Evolutionary conservation across 2,888 invertebrate genomes (phyloP).

Genomic region (Coenonympha arcania): DNA sequence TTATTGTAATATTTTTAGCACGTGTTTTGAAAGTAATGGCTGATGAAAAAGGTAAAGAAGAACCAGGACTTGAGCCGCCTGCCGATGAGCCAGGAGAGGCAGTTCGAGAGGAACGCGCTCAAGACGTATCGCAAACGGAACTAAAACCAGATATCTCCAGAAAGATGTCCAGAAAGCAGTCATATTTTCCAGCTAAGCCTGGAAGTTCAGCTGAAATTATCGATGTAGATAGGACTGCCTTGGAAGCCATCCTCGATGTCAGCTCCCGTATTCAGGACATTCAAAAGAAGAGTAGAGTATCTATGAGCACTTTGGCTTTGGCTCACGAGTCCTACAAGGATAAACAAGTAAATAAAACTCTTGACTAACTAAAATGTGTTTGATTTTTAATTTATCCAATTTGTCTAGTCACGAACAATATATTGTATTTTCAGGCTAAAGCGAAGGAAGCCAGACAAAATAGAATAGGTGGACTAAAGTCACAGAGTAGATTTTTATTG

Average conservation of each 20-base stretch:
- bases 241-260: constrained; percentile 62
- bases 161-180: constrained; percentile 36
- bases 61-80: constrained; percentile 20
- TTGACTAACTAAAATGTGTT: constrained; percentile 36
- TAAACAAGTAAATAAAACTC: constrained; percentile 63
- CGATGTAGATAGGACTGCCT: constrained; percentile 55
- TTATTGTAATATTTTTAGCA: neutral
- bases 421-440: constrained; percentile 63
- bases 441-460: constrained; percentile 75
- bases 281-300: constrained; percentile 56
- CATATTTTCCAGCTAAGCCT: constrained; percentile 26
- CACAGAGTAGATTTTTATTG: constrained; percentile 77
- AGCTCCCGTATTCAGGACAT: constrained; percentile 53
- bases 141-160: constrained; percentile 35
- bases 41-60: constrained; percentile 37
- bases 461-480: constrained; percentile 61
- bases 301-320: constrained; percentile 59
- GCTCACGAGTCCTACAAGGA: constrained; percentile 67
- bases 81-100: constrained; percentile 24
- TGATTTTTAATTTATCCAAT: constrained; percentile 36
- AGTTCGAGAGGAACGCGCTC: constrained; percentile 27
- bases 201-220: constrained; percentile 34
- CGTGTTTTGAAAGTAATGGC: constrained; percentile 33
- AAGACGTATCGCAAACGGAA: constrained; percentile 37
- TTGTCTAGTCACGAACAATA: neutral